Base-by-base conservation (phyloP, 2,113 vertebrate species). In the Eonycteris spelaea region DNA sequence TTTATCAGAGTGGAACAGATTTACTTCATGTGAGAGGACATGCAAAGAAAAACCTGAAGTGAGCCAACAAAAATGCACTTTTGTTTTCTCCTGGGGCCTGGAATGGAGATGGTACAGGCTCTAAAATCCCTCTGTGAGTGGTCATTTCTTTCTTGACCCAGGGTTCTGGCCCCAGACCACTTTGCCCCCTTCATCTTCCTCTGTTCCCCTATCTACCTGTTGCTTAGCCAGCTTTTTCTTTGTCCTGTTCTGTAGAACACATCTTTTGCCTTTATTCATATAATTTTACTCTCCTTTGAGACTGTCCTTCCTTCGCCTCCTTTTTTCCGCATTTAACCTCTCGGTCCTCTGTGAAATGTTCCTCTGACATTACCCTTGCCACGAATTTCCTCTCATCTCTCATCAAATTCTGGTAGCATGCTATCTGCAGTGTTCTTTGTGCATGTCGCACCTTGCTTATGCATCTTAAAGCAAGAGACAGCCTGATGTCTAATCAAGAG, bases 11-110 rank as follows among this genome's bases (percentile, higher is more conserved):
- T 80, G n/a, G 89, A 91, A n/a, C 57, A 94, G 48, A 59, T 86
- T 94, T 95, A 78, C 89, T 95, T 96, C 84, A 38, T 80, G 12
- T 93, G 63, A 88, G 51, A 97, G 33, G 57, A 55, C 26, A 75
- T 86, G 48, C 24, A 92, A 70, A 68, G 61, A 89, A 79, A 93
- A 89, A 48, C 12, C 79, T 84, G 74, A 90, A 85, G 63, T 78
- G 67, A 94, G 21, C 67, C 73, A 94, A 61, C 6, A 71, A 43
- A 22, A 75, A n/a, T 85, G 13, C 45, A 38, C 67, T 53, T 74
- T 86, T 92, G 82, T 82, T 91, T 91, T 92, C 40, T 85, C 6
- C 3, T 91, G 55, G 63, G 45, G 59, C 55, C 91, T 94, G 86
- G 82, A 71, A 10, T 35, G 61, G 53, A 85, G 88, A 88, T 73